Conservation (phyloP, 2,797 vertebrate genomes). For the Myoxocephalus aenaeus region DNA sequence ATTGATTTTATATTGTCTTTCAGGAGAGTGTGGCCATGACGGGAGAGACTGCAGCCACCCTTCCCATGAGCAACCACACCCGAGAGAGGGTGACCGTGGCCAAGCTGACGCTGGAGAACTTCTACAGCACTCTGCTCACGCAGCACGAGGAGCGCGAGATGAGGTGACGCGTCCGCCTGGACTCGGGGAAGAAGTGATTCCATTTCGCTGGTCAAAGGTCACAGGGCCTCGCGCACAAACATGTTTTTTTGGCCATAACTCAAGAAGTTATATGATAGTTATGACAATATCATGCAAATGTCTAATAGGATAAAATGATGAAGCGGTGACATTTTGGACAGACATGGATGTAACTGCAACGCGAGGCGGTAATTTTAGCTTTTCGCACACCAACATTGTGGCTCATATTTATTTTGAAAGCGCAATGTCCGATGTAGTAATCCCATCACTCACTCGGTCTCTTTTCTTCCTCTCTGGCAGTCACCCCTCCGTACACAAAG, state of each 20-base stretch:
- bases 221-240: not conserved
- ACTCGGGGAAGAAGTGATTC: not conserved
- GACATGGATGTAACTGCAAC: not conserved
- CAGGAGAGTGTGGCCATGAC: slow-evolving; percentile 96
- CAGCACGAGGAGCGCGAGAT: slow-evolving; percentile 98
- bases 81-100: slow-evolving; percentile 97
- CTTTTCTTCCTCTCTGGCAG: too few species aligned
- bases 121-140: slow-evolving; percentile 97
- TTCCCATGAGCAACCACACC: slow-evolving; percentile 99
- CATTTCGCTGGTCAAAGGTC: not conserved
- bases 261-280: not conserved
- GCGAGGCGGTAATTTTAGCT: too few species aligned
- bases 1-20: slow-evolving; percentile 10
- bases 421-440: too few species aligned
- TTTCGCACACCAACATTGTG: not conserved
- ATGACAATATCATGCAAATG: not conserved
- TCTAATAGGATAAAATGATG: not conserved
- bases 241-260: not conserved
- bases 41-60: slow-evolving; percentile 90
- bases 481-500: too few species aligned
- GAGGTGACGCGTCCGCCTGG: slow-evolving; percentile 82
- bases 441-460: not conserved
- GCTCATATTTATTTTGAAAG: not conserved
- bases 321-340: not conserved
- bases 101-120: slow-evolving; percentile 98